Conservation (phyloP, 2,113 vertebrate species). For the Rutilus rutilus region DNA sequence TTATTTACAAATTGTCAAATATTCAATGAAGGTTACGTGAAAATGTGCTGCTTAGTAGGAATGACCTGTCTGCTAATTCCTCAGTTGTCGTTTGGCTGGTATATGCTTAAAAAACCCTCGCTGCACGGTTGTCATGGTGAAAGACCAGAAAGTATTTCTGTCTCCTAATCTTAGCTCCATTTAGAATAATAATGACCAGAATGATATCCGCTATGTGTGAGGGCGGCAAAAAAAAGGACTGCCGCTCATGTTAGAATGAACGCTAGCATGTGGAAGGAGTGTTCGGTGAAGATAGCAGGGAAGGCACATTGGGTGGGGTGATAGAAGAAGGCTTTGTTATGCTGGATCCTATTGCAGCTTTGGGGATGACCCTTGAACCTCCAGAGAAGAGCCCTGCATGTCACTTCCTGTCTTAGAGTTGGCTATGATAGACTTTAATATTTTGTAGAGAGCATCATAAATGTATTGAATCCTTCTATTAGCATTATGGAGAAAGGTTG, state of each 20-base stretch:
- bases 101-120: neutral
- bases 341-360: conserved; percentile 69
- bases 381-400: conserved; percentile 70
- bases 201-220: conserved; percentile 51
- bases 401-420: conserved; percentile 72
- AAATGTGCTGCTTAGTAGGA: neutral
- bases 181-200: conserved; percentile 67
- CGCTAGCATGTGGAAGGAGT: conserved; percentile 59
- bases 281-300: conserved; percentile 70
- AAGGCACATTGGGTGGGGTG: conserved; percentile 43
- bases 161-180: conserved; percentile 55
- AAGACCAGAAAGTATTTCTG: conserved; percentile 50
- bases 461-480: conserved; percentile 75
- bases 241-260: conserved; percentile 49
- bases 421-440: conserved; percentile 72
- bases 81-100: neutral
- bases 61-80: conserved; percentile 13
- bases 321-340: conserved; percentile 69
- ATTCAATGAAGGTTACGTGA: neutral
- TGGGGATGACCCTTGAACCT: conserved; percentile 64
- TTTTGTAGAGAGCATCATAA: conserved; percentile 67
- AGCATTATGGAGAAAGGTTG: conserved; percentile 66
- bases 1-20: neutral
- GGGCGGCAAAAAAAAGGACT: neutral
- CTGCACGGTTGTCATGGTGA: conserved; percentile 68